These are phyloP conservation scores for Episyrphus balteatus DNA, from an alignment of 1,140 invertebrate genomes.

Conservation along the genomic window DNA sequence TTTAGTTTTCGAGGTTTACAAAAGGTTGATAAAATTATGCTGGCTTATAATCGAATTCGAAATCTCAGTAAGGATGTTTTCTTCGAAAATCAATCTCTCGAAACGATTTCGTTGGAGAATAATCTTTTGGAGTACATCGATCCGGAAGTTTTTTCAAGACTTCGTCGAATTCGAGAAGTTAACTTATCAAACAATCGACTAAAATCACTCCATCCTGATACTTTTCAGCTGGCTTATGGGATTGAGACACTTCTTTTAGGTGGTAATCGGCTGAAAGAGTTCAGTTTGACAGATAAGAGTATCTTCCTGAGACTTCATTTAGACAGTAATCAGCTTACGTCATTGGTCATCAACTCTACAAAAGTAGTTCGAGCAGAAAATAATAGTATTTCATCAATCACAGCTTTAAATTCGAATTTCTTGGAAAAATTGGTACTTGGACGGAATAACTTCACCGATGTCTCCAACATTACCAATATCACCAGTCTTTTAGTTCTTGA, in stretches of 20 bases:
- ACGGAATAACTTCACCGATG: conserved; percentile 17
- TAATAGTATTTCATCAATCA: conserved; percentile 20
- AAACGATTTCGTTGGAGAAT: conserved; percentile 21
- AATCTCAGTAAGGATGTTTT: conserved; percentile 25
- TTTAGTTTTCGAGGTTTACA: conserved; percentile 26
- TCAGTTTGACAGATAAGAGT: conserved; percentile 23
- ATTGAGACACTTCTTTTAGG: conserved; percentile 23
- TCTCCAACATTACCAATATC: conserved; percentile 23
- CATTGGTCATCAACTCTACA: conserved; percentile 22
- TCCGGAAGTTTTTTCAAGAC: conserved; percentile 24
- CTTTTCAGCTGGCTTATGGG: conserved; percentile 21
- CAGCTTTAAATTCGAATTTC: conserved; percentile 16
- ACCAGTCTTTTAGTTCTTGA: conserved; percentile 20
- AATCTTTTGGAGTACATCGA: conserved; percentile 21
- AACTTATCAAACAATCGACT: conserved; percentile 25
- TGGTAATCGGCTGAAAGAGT: conserved; percentile 16
- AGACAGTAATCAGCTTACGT: conserved; percentile 26
- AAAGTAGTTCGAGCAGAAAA: conserved; percentile 24
- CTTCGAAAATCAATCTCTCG: conserved; percentile 25
- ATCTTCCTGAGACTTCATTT: conserved; percentile 25
- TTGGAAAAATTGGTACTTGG: conserved; percentile 23
- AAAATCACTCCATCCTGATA: conserved; percentile 21
- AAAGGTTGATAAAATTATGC: conserved; percentile 19
- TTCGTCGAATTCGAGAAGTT: conserved; percentile 25
- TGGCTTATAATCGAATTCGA: conserved; percentile 20